Evolutionary conservation across 2,888 invertebrate genomes (phyloP).

Genomic region (Blomia tropicalis): DNA sequence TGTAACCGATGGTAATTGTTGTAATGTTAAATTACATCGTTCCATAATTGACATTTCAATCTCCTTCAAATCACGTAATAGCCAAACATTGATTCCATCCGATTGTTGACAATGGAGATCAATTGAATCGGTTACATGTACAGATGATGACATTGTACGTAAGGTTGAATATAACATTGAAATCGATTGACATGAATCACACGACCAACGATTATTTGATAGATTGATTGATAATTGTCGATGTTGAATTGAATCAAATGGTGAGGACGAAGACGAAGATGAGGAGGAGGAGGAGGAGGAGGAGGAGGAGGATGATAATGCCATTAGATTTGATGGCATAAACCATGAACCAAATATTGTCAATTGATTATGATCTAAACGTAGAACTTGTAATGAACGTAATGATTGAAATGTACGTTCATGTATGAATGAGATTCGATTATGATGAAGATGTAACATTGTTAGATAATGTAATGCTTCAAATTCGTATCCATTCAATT

Average conservation of each 20-base stretch:
- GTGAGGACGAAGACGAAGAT: neutral
- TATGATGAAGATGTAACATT: slow-evolving; percentile 56
- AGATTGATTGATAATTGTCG: slow-evolving; percentile 1
- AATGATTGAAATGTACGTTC: slow-evolving; percentile 55
- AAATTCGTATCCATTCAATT: slow-evolving; percentile 60
- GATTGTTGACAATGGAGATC: neutral
- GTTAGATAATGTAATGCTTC: slow-evolving; percentile 55
- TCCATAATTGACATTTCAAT: neutral
- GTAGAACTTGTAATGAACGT: slow-evolving; percentile 48
- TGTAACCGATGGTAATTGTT: neutral
- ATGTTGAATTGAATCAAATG: neutral
- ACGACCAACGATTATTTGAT: slow-evolving; percentile 55
- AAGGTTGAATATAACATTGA: slow-evolving; percentile 46
- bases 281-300: neutral
- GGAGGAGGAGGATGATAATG: neutral
- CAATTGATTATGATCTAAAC: slow-evolving; percentile 57
- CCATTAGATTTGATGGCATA: neutral
- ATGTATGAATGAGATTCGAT: slow-evolving; percentile 51
- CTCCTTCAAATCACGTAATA: slow-evolving; percentile 4
- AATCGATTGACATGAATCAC: slow-evolving; percentile 59
- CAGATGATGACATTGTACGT: slow-evolving; percentile 2
- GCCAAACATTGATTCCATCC: neutral
- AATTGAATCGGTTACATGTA: neutral
- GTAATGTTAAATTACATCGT: neutral
- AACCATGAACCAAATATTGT: slow-evolving; percentile 29